Evolutionary conservation across 2,888 invertebrate species (phyloP), one percentile per base, ranked within the genome.

Genomic region (Aplocera efformata): DNA sequence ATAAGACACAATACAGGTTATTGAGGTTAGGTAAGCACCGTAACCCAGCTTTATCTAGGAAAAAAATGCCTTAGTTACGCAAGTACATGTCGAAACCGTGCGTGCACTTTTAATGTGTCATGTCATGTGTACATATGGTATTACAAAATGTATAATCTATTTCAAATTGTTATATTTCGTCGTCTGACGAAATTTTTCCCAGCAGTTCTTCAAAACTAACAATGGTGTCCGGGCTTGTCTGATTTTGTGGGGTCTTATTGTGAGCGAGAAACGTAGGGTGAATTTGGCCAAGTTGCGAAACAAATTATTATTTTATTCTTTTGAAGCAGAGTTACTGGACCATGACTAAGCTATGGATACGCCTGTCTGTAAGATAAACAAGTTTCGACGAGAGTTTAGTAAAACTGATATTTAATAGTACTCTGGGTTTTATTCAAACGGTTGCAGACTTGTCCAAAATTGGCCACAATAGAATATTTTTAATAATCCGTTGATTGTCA

Each of bases 111-210:
- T 40, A 24, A 43, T 47, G 27, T 49, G 42, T 33, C 45, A 34
- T 36, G 37, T 42, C 40, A 37, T 22, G 25, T 8, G 27, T 26
- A 29, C 32, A 34, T 34, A 42, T 36, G 42, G 37, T 27, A 24
- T 45, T 48, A 45, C 42, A 36, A 46, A 42, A 48, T 17, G 7
- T 33, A 31, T 48, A 42, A 51, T 51, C 44, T 38, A 21, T 24
- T 32, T 28, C 7, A 8, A 41, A 48, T 51, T 42, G 24, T 34
- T 37, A 30, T 36, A 38, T 41, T 38, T 37, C 38, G 5, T 22
- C 29, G 33, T 30, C 28, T 33, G 36, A 40, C 39, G 42, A 37
- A 23, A 42, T 38, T 37, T 17, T 42, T 39, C 39, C 35, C 47
- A 42, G 36, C 32, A 39, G 36, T 44, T 7, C n/a, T 30, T 35